Conservation (phyloP, 2,797 vertebrate genomes). For the Denticeps clupeoides region DNA sequence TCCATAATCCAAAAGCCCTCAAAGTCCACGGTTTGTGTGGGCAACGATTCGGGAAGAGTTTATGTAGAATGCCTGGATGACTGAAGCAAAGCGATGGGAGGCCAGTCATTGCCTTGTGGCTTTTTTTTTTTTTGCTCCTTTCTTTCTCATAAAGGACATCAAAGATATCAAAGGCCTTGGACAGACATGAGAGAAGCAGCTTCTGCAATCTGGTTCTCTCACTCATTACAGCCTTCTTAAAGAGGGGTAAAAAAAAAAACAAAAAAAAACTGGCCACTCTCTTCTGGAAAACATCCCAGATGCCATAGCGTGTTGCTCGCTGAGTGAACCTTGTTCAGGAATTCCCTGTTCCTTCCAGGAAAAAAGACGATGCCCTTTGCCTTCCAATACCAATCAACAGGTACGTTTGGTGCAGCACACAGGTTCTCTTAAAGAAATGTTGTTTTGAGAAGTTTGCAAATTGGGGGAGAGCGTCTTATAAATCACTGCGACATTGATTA, state of each 20-base stretch:
- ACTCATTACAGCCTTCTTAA: conserved; percentile 44
- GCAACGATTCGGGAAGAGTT: no score
- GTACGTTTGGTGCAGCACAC: conserved; percentile 18
- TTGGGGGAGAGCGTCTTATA: conserved; percentile 6
- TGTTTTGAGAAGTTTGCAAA: conserved; percentile 15
- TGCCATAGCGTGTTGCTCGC: conserved; percentile 2
- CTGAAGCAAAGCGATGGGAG: conserved; percentile 18
- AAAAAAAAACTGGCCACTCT: background rate
- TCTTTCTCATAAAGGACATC: conserved; percentile 45
- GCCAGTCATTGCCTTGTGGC: conserved; percentile 31
- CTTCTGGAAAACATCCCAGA: conserved; percentile 8
- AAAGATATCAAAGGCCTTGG: conserved; percentile 58
- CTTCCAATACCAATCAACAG: conserved; percentile 24
- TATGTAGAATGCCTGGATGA: conserved; percentile 37
- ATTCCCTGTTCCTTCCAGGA: background rate
- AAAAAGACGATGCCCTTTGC: conserved; percentile 4
- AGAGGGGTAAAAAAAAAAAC: conserved; percentile 6
- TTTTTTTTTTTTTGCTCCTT: conserved; percentile 48
- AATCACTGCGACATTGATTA: background rate
- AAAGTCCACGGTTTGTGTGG: no score
- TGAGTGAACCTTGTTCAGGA: background rate
- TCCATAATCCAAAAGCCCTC: no score
- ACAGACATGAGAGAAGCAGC: conserved; percentile 54
- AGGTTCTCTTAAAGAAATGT: conserved; percentile 7
- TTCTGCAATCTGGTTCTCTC: conserved; percentile 55